Percentiles rank a stretch among this genome's conserved stretches.
Evolutionary conservation across 1,140 invertebrate genomes (phyloP).

Genomic region (Philaenus spumarius): DNA sequence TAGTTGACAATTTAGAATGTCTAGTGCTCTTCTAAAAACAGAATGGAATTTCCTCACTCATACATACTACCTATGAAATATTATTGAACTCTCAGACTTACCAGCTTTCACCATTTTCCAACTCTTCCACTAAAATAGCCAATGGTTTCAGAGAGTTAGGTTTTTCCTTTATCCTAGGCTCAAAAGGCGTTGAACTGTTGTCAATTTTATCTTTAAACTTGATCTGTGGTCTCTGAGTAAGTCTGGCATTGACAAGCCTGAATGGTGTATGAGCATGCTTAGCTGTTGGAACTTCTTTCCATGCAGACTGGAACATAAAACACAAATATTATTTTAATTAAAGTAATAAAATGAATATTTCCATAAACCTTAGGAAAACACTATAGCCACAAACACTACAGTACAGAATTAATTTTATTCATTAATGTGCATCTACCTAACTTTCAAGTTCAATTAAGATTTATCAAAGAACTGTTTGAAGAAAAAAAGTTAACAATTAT

Average conservation of each 20-base stretch:
- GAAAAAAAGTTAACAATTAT: no score
- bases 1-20: no score
- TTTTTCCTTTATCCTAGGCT: constrained; percentile 77
- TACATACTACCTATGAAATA: constrained; percentile 1
- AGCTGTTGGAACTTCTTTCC: constrained; percentile 12
- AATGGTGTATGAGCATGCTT: constrained; percentile 35
- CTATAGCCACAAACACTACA: no score
- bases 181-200: constrained; percentile 60
- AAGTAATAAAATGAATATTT: no score
- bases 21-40: no score
- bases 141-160: constrained; percentile 82
- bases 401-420: no score
- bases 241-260: constrained; percentile 61
- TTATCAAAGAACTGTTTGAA: no score
- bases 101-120: constrained; percentile 47
- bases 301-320: constrained; percentile 3
- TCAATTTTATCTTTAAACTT: constrained; percentile 85
- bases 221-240: constrained; percentile 74
- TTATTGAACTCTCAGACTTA: constrained; percentile 17
- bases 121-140: constrained; percentile 58
- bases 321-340: background rate
- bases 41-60: no score
- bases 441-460: no score
- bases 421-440: no score
- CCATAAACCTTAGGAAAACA: no score